phyloP scores from a whole-genome alignment of 2,113 vertebrate species.

The Speoplatyrhinus poulsoni region DNA sequence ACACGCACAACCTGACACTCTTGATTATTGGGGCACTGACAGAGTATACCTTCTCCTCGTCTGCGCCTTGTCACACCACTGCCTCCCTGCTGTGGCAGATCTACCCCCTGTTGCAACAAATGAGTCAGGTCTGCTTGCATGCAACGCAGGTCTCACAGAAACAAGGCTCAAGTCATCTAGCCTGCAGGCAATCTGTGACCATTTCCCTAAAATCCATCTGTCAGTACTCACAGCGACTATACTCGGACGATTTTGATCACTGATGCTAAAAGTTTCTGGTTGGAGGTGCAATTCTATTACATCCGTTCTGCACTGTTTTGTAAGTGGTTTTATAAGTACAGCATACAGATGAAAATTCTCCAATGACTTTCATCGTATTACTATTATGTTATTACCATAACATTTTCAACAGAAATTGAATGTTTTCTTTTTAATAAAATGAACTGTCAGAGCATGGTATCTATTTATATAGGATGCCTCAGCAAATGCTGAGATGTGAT shows the following conservation, averaged over 20 bases:
- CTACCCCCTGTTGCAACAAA: constrained; percentile 41
- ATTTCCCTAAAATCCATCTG: constrained; percentile 52
- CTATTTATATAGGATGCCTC: constrained; percentile 27
- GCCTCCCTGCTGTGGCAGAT: constrained; percentile 45
- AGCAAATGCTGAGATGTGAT: constrained; percentile 38
- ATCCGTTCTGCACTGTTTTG: constrained; percentile 5
- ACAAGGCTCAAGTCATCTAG: constrained; percentile 6
- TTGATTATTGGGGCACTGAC: constrained; percentile 25
- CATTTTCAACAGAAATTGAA: constrained; percentile 37
- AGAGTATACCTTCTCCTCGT: constrained; percentile 29
- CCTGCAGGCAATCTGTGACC: constrained; percentile 47
- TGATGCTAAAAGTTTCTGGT: constrained; percentile 41
- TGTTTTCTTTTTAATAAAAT: constrained; percentile 22
- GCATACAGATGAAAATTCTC: constrained; percentile 2
- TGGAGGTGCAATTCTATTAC: constrained; percentile 36
- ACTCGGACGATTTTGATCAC: constrained; percentile 48
- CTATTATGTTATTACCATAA: constrained; percentile 8
- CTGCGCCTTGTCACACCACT: constrained; percentile 43
- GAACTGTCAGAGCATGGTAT: constrained; percentile 43
- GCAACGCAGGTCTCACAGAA: constrained; percentile 53
- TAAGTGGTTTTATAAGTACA: constrained; percentile 16
- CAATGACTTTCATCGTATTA: constrained; percentile 34
- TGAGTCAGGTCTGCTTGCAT: constrained; percentile 59
- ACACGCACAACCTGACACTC: constrained; percentile 8
- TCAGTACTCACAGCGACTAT: constrained; percentile 47